Conservation (phyloP, 1,140 invertebrate genomes). For the Saxidomus purpurata region DNA sequence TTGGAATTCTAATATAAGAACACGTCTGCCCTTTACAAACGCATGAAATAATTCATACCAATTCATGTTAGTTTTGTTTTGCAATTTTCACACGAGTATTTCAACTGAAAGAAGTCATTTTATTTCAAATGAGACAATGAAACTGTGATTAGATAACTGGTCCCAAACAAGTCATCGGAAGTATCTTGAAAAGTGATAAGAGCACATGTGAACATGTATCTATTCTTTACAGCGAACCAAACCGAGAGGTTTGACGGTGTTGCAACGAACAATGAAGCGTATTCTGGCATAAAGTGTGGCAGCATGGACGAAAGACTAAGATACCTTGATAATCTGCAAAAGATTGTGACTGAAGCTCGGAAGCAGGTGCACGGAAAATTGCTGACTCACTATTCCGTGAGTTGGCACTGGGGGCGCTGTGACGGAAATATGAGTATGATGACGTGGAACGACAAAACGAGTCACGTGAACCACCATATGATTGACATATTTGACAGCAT, state of each 20-base stretch:
- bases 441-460: constrained; percentile 66
- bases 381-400: constrained; percentile 72
- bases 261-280: constrained; percentile 75
- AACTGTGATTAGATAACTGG: too few relatives aligned
- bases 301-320: constrained; percentile 20
- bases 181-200: too few relatives aligned
- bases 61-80: too few relatives aligned
- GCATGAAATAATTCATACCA: too few relatives aligned
- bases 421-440: constrained; percentile 43
- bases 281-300: constrained; percentile 66
- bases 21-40: too few relatives aligned
- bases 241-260: constrained; percentile 66
- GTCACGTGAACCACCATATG: constrained; percentile 68
- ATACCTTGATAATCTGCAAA: constrained; percentile 64
- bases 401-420: constrained; percentile 75
- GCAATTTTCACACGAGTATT: too few relatives aligned
- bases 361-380: constrained; percentile 67
- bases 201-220: too few relatives aligned
- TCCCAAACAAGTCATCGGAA: too few relatives aligned
- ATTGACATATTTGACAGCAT: constrained; percentile 76
- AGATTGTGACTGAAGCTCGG: constrained; percentile 64
- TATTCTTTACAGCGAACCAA: neutral
- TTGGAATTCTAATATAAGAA: too few relatives aligned
- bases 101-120: too few relatives aligned
- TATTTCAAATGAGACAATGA: too few relatives aligned